phyloP scores from a whole-genome alignment of 2,888 invertebrate species.

The Drosophila anomalipes region DNA sequence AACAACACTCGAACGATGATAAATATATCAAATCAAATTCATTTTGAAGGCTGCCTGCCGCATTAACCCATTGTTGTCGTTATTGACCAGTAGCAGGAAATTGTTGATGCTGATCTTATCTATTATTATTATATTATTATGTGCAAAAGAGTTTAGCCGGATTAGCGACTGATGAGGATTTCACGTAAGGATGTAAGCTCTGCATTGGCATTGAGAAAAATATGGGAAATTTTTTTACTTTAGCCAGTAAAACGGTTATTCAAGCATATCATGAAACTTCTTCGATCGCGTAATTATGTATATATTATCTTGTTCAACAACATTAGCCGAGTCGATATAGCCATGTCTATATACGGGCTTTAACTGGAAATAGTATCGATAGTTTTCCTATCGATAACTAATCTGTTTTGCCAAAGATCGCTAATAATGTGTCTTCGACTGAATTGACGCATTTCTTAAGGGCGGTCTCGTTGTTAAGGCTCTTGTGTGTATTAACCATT shows the following conservation, averaged over 20 bases:
- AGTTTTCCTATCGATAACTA: neutral
- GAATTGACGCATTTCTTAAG: neutral
- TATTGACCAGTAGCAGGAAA: constrained; percentile 10
- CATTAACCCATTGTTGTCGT: constrained; percentile 66
- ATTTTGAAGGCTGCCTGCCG: constrained; percentile 51
- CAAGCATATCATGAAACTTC: no score
- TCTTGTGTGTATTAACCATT: neutral
- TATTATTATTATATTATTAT: neutral
- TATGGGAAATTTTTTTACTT: neutral
- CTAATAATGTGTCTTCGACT: neutral
- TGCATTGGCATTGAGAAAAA: no score
- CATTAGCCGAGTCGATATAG: neutral
- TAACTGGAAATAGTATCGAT: neutral
- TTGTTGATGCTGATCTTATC: neutral
- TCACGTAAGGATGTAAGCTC: neutral
- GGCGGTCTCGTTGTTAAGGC: neutral
- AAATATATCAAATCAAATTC: constrained; percentile 12
- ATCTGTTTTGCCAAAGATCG: neutral
- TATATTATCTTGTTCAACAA: neutral
- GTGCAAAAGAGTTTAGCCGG: neutral
- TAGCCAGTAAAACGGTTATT: no score
- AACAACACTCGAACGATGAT: constrained; percentile 19
- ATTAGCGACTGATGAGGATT: neutral
- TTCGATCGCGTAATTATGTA: no score
- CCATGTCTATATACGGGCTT: no score